Evolutionary conservation across 2,797 vertebrate species (phyloP), one percentile per base, ranked within the genome.

Genomic region (Psittacula derbiana): DNA sequence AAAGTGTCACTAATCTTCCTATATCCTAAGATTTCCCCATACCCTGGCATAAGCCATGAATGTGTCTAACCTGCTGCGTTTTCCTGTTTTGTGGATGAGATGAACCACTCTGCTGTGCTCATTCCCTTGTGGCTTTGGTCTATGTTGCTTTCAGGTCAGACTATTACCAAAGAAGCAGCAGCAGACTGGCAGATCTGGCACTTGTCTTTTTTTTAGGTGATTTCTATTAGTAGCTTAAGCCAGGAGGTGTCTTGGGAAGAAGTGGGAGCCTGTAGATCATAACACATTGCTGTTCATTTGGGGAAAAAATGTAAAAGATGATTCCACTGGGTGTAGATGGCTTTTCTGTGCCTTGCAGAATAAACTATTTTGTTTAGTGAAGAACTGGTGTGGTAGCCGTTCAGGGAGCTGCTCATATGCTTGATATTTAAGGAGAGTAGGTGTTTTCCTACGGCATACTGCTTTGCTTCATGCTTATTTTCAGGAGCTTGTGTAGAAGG

Each of bases 101-200:
- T 38, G 27, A 41, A 40, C 66, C 12, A 4, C 1, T 11, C 36
- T 11, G 52, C 90, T 36, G 38, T 36, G 75, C 86, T 80, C 33
- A 0, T 70, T 80, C 74, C 75, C 41, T 61, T 16, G 53, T 12
- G 81, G 31, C 83, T 72, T 20, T 65, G 73, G 46, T 78, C 44
- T 55, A 0, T 23, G 58, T 3, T 74, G 93, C 70, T 95, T 91
- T 81, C 79, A 65, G 91, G 36, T 92, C 92, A 85, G 24, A 2
- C 86, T 73, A 31, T 95, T 97, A 94, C 62, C 67, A 89, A 91
- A 90, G 88, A 52, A 78, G 88, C 86, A 78, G 60, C 38, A 55
- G 47, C 57, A 12, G 40, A 47, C 92, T 67, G 55, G 24, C 93
- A 91, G 49, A 82, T 92, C 92, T 86, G 88, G 75, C 70, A 28